Base-by-base conservation (phyloP, 2,888 invertebrate genomes). In the Xanthia icteritia region DNA sequence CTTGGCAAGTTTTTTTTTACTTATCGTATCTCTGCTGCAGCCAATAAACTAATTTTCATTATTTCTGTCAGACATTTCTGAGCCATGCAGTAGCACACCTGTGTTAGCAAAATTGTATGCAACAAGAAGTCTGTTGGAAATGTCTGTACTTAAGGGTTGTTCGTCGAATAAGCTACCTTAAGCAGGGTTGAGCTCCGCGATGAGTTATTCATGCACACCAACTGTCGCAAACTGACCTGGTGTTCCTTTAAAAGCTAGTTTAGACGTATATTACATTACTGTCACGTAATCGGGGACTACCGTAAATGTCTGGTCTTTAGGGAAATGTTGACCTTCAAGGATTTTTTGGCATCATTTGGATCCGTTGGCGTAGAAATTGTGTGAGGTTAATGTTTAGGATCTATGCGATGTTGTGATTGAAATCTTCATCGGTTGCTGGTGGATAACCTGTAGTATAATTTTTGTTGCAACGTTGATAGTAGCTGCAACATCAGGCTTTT, bases 161-260 rank as follows among this genome's bases (percentile, higher is more conserved):
- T 54, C 73, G 20, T 63, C 45, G 31, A 42, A 51, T 73, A 73
- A 79, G 66, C 66, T 45, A 31, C 27, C 76, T 58, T 76, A 76
- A 81, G 80, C 58, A 76, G 76, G 80, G 82, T 81, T 45, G 66
- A 54, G 70, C 15, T 2, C 0, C 61, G 42, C 36, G 58, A 67
- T 81, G 80, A 81, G 70, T 81, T 81, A 81, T 81, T 81, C 80
- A 81, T 81, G 66, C 69, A 76, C 20, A 61, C 56, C 65, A 51
- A 66, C 80, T 81, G 81, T 51, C 76, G 48, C 76, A 70, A 31
- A 65, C 81, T 67, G 42, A 76, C 76, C 80, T 70, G 56, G 61
- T 67, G 58, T 76, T 71, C 20, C 27, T 70, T 76, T 66, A 76
- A 67, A 81, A 81, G 81, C 27, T 36, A 63, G 76, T 81, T 66